Percentiles rank a stretch among this genome's conserved stretches.
Conservation (phyloP, 2,113 vertebrate species). For the Stercorarius parasiticus region DNA sequence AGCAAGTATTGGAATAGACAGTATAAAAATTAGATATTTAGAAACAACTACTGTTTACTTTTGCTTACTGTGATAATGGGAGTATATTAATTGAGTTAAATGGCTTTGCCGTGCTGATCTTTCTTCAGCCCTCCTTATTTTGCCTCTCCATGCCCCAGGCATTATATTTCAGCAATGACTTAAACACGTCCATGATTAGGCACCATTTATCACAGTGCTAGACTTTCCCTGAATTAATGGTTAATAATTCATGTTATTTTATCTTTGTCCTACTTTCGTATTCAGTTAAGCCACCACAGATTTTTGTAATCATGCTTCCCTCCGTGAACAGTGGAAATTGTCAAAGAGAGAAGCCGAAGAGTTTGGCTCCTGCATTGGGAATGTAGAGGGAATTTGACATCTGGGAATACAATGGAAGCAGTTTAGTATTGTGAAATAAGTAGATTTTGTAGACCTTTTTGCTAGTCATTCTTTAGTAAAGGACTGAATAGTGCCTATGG, state of each 20-base stretch:
- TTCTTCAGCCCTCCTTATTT: not conserved
- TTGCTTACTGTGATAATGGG: not conserved
- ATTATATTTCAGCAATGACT: not conserved
- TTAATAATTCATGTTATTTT: not conserved
- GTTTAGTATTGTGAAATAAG: conserved; percentile 11
- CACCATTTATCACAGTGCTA: not conserved
- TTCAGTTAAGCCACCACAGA: not conserved
- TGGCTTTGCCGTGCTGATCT: not conserved
- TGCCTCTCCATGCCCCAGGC: not conserved
- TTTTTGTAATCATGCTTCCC: not conserved
- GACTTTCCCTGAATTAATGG: not conserved
- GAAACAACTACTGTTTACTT: not conserved
- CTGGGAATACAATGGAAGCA: not conserved
- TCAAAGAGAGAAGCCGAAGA: not conserved
- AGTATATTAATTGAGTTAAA: not conserved
- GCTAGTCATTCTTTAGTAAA: not conserved
- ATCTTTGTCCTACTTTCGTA: conserved; percentile 5
- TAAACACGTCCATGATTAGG: not conserved
- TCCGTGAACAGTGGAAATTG: not conserved
- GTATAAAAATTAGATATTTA: not conserved
- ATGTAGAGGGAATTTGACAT: not conserved
- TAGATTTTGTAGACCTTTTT: not conserved
- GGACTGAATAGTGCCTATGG: not conserved
- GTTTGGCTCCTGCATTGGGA: conserved; percentile 25
- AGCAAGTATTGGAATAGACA: not conserved